These are phyloP conservation scores for Quadroppia sp. DNA, from an alignment of 2,888 invertebrate species.

Conservation along the genomic window DNA sequence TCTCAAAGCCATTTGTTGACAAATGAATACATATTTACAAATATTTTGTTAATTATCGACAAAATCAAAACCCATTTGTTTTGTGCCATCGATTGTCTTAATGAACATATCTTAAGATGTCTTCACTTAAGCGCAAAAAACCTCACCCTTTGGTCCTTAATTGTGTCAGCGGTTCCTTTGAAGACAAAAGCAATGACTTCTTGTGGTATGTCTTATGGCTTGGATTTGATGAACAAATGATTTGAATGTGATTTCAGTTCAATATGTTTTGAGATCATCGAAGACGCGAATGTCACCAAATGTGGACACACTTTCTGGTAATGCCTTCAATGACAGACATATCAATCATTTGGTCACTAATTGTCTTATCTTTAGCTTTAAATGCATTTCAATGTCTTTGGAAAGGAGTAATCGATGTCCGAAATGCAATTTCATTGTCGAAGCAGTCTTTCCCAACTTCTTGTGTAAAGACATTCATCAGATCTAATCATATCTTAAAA, in stretches of 20 bases:
- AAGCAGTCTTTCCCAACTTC: conserved; percentile 80
- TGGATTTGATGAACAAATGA: neutral
- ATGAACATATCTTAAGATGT: neutral
- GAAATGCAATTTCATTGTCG: conserved; percentile 70
- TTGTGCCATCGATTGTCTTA: neutral
- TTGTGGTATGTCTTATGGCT: conserved; percentile 36
- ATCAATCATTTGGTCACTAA: neutral
- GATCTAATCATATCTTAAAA: neutral
- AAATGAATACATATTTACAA: no score
- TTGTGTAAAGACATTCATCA: conserved; percentile 55
- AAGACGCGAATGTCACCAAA: conserved; percentile 82
- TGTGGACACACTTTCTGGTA: conserved; percentile 88
- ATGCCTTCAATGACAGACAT: conserved; percentile 48
- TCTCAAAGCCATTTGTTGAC: no score
- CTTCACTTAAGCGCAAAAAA: conserved; percentile 38
- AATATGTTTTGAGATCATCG: conserved; percentile 81
- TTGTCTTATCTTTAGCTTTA: conserved; percentile 56
- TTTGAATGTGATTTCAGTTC: conserved; percentile 58
- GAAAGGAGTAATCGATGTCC: conserved; percentile 69
- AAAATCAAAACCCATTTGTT: no score
- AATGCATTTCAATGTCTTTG: conserved; percentile 68
- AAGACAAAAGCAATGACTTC: conserved; percentile 36
- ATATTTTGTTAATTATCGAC: no score
- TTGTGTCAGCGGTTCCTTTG: conserved; percentile 29
- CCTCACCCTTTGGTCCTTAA: conserved; percentile 31